Evolutionary conservation across 2,888 invertebrate species (phyloP), one percentile per base, ranked within the genome.

Genomic region (Mythimna pallens): DNA sequence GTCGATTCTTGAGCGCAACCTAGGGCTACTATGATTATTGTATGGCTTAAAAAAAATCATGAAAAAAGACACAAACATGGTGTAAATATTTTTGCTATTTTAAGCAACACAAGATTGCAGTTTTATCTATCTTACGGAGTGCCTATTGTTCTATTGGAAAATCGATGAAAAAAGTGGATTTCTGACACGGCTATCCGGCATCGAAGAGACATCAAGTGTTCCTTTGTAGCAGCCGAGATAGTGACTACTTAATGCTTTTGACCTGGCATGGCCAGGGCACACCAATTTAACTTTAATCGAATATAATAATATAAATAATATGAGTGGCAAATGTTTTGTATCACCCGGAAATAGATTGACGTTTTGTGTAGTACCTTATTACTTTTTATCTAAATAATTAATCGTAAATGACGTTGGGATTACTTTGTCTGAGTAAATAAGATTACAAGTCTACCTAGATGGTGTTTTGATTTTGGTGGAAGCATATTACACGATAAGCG

Each of bases 141-240:
- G 57, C 58, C 70, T 67, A 76, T 81, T 79, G 78, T 83, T 79
- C 14, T 54, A 54, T 73, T 74, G 68, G 55, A 69, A 63, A 79
- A 77, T 73, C 73, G 64, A 77, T 70, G 65, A 65, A 80, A 79
- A 79, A 86, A 81, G 80, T 82, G 82, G 76, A 68, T 78, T 69
- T 83, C 82, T 82, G 84, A 81, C 85, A 69, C 81, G 78, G 61
- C 67, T 80, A 78, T 80, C 77, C 62, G 55, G 69, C 64, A 64
- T 71, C 67, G 34, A 68, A 82, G 82, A 79, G 82, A 72, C 77
- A 68, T 86, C 67, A 78, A 88, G 85, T 73, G 73, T 83, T 76
- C 74, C 84, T 88, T 89, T 86, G 84, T 86, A 70, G 65, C 66
- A 70, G 65, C 71, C 34, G 67, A 74, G 68, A 77, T 75, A 30